Percentiles rank a stretch among this genome's conserved stretches.
Conservation (phyloP, 2,113 vertebrate genomes). For the Pluvianellus socialis region DNA sequence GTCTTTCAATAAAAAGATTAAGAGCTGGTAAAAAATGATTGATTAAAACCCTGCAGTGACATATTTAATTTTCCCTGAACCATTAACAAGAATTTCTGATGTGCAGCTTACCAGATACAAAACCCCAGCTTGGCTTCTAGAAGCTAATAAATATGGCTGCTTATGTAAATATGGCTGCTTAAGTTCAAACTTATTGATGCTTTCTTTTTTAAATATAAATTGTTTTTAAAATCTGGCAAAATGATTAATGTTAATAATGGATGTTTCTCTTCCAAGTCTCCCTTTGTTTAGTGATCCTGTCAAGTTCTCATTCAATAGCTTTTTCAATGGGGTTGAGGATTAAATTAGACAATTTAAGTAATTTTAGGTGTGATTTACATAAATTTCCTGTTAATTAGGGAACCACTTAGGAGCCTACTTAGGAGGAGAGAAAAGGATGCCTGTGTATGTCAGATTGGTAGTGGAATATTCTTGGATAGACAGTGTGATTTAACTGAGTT, state of each 20-base stretch:
- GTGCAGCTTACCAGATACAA: neutral
- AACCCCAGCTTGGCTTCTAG: neutral
- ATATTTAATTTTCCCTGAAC: neutral
- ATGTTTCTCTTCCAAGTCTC: neutral
- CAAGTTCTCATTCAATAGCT: neutral
- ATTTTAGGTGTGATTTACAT: neutral
- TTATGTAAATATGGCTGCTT: neutral
- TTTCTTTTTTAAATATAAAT: neutral
- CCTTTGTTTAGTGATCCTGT: neutral
- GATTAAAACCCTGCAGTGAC: neutral
- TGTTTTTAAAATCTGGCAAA: neutral
- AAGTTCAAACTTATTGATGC: neutral
- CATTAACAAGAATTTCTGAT: neutral
- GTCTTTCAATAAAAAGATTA: neutral
- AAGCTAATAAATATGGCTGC: neutral
- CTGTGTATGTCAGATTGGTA: neutral
- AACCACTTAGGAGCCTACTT: neutral
- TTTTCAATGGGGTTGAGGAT: neutral
- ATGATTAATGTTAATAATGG: neutral
- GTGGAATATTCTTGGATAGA: neutral
- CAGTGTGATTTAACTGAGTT: neutral
- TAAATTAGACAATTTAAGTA: neutral
- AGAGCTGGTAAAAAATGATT: neutral
- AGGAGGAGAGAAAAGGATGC: neutral
- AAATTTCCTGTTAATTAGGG: neutral